These are phyloP conservation scores for Ophion obscuratus DNA, from an alignment of 2,888 invertebrate species.

Conservation along the genomic window DNA sequence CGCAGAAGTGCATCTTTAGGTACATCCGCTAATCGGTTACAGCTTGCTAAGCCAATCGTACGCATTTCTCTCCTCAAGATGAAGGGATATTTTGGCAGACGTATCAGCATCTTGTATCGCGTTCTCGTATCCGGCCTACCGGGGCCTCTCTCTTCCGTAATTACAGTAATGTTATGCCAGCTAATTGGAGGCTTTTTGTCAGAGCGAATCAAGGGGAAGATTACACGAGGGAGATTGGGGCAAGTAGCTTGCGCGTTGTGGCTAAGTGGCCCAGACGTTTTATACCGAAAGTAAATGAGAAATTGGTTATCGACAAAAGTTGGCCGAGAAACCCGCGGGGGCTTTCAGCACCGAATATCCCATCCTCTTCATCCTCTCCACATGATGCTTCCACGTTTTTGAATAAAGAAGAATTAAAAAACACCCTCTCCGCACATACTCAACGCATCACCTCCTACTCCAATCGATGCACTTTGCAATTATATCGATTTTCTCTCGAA, in stretches of 20 bases:
- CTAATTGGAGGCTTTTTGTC: constrained; percentile 80
- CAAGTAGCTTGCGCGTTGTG: constrained; percentile 57
- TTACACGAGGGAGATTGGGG: constrained; percentile 74
- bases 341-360: constrained; percentile 12
- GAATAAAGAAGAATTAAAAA: constrained; percentile 30
- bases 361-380: constrained; percentile 19
- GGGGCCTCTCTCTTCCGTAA: constrained; percentile 70
- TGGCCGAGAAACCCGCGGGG: constrained; percentile 43
- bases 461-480: constrained; percentile 46
- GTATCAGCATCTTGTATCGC: constrained; percentile 72
- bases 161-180: constrained; percentile 81
- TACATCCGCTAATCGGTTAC: not conserved
- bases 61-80: constrained; percentile 41
- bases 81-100: constrained; percentile 73
- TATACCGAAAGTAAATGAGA: constrained; percentile 73
- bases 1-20: not conserved
- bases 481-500: constrained; percentile 39
- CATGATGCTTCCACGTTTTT: constrained; percentile 50
- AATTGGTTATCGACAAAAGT: constrained; percentile 76
- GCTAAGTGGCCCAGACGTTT: constrained; percentile 62
- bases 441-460: constrained; percentile 37
- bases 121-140: constrained; percentile 57
- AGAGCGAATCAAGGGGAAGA: constrained; percentile 78
- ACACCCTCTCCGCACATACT: not conserved
- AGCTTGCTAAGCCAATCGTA: not conserved